Evolutionary conservation across 2,888 invertebrate genomes (phyloP), one percentile per base, ranked within the genome.

Genomic region (Campaea margaritaria): DNA sequence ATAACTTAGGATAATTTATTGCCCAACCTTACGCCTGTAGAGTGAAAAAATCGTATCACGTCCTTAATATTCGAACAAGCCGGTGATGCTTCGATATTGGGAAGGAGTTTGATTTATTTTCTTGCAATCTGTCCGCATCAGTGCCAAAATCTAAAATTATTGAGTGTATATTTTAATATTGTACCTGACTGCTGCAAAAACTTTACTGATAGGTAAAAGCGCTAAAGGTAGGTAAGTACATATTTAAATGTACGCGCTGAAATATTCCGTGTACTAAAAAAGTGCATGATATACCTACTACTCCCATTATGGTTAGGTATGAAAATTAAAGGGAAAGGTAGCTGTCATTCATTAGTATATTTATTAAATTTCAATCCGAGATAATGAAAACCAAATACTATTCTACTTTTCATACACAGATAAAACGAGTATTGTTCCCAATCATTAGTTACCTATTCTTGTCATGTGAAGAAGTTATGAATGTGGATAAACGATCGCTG

Each of bases 11-110:
- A 55, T 62, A 62, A 64, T 65, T 64, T 65, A 68, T 65, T 44
- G 59, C 57, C 52, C 21, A 38, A 47, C 54, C 55, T 51, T 48
- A 39, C 42, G 8, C 15, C 46, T 43, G 39, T 52, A 47, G 43
- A 38, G 39, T 48, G 51, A 38, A 58, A 56, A 62, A 64, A 51
- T 55, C 58, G 49, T 48, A 54, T 85, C 87, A 87, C 88, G 86
- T 88, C 77, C 75, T 78, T 81, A 84, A 86, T 85, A 87, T 78
- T 78, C 69, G 73, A 74, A 72, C 73, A 74, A 73, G 75, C 69
- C 70, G 67, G 68, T n/a, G 50, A 64, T 48, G 58, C 55, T 53
- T 56, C 68, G 70, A 74, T 81, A 85, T 81, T 75, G 77, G 72
- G 67, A 71, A 58, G 31, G 49, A 42, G 13, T 76, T 73, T 87